Percentiles rank a stretch among this genome's conserved stretches.
Conservation (phyloP, 92 coral and sea anemone species). For the Scolanthus callimorphus region DNA sequence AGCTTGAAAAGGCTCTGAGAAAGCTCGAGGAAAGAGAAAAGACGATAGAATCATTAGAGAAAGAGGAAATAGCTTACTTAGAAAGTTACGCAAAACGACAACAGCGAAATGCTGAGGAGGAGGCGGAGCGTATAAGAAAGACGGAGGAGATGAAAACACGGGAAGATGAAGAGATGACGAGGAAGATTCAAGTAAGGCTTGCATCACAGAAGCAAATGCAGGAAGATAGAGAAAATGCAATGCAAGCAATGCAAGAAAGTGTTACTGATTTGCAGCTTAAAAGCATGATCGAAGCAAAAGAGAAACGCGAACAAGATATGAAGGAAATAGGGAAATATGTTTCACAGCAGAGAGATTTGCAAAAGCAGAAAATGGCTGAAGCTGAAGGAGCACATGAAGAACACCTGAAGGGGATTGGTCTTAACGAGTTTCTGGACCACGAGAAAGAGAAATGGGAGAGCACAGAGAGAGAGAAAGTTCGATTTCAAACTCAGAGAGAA, state of each 20-base stretch:
- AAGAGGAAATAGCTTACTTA: slow-evolving; percentile 25
- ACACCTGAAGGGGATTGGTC: slow-evolving; percentile 30
- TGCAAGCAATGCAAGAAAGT: slow-evolving; percentile 10
- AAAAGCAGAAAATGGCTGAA: slow-evolving; percentile 27
- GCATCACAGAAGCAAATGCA: slow-evolving; percentile 5
- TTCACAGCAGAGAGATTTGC: too few species aligned
- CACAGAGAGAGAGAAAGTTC: slow-evolving; percentile 33
- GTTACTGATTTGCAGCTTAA: slow-evolving; percentile 16
- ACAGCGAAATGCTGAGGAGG: slow-evolving; percentile 15
- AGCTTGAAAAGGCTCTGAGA: slow-evolving; percentile 18
- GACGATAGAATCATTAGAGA: slow-evolving; percentile 15
- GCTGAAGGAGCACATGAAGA: slow-evolving; percentile 38
- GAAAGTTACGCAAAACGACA: slow-evolving; percentile 25
- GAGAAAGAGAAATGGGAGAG: slow-evolving; percentile 35
- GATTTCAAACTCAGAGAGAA: slow-evolving; percentile 45
- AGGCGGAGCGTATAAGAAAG: slow-evolving; percentile 12
- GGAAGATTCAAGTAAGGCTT: neutral
- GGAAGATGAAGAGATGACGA: slow-evolving; percentile 33
- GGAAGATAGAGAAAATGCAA: slow-evolving; percentile 15
- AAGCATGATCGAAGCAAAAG: slow-evolving; percentile 34
- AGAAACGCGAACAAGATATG: slow-evolving; percentile 39
- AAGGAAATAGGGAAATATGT: slow-evolving; percentile 34
- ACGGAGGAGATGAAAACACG: slow-evolving; percentile 34
- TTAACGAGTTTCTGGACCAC: slow-evolving; percentile 24
- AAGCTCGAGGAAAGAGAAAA: slow-evolving; percentile 20